A percentile compares a stretch with the other conserved stretches of the same genome.
Evolutionary conservation across 2,113 vertebrate genomes (phyloP).

Genomic region (Chauna torquata): DNA sequence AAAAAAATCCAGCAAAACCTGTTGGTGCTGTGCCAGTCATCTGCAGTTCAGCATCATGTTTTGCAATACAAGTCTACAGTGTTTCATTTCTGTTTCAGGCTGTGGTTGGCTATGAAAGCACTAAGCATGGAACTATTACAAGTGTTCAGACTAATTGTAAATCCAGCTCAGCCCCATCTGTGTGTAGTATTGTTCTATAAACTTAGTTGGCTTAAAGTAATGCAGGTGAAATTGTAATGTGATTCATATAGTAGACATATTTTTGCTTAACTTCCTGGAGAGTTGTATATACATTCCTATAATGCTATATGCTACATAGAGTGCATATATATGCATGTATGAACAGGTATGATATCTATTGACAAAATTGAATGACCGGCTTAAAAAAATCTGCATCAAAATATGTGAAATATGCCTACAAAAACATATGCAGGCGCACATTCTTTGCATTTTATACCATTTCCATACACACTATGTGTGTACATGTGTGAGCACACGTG

Average conservation of each 20-base stretch:
- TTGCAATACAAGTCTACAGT: background rate
- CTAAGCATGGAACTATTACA: background rate
- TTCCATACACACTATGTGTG: background rate
- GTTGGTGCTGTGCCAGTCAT: background rate
- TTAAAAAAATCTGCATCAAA: background rate
- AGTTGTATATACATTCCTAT: background rate
- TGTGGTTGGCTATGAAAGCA: conserved; percentile 9
- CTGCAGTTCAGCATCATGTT: background rate
- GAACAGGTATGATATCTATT: background rate
- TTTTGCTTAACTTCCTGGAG: background rate
- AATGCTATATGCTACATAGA: background rate
- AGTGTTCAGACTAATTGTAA: conserved; percentile 25
- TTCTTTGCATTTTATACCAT: background rate
- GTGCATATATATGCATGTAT: background rate
- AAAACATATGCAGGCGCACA: background rate
- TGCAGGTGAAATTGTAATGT: background rate
- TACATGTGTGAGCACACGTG: background rate
- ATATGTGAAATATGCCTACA: background rate
- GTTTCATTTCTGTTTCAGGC: conserved; percentile 30
- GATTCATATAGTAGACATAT: background rate
- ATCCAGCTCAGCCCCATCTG: background rate
- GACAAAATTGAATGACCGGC: background rate
- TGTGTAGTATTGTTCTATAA: background rate
- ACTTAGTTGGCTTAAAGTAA: background rate
- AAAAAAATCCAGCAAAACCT: background rate